A percentile compares a stretch with the other conserved stretches of the same genome.
Evolutionary conservation across 2,113 vertebrate genomes (phyloP).

Genomic region (Alaudala cheleensis): DNA sequence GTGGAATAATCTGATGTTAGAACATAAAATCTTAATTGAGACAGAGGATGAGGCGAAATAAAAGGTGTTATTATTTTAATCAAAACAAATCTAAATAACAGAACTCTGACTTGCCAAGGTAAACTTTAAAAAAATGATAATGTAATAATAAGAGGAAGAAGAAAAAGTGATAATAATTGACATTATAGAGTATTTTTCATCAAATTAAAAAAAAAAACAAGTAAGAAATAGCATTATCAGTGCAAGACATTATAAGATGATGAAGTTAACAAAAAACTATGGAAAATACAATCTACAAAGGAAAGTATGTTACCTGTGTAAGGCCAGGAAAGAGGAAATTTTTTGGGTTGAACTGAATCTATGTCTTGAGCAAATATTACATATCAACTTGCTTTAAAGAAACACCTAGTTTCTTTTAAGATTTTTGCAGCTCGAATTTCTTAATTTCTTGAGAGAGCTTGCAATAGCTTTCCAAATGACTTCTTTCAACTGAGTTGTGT

Average conservation of each 20-base stretch:
- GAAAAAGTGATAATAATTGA: neutral
- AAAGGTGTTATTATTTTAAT: neutral
- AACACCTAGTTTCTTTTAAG: neutral
- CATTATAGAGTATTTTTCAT: neutral
- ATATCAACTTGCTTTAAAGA: neutral
- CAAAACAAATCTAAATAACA: neutral
- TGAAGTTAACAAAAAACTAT: neutral
- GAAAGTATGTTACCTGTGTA: neutral
- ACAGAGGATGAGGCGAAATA: neutral
- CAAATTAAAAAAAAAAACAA: neutral
- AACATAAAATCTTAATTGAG: neutral
- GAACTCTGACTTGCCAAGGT: neutral
- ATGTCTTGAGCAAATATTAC: neutral
- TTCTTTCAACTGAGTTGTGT: neutral
- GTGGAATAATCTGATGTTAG: neutral
- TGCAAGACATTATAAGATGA: neutral
- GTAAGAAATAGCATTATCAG: neutral
- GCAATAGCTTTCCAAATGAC: neutral
- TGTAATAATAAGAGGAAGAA: too few species aligned
- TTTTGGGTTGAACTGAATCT: neutral
- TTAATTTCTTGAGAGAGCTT: neutral
- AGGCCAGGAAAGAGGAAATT: neutral
- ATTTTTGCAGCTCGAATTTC: neutral
- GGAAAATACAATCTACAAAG: neutral
- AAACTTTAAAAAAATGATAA: neutral